A percentile compares a stretch with the other conserved stretches of the same genome.
Evolutionary conservation across 2,888 invertebrate genomes (phyloP).

Genomic region (Alviniconcha strummeri): DNA sequence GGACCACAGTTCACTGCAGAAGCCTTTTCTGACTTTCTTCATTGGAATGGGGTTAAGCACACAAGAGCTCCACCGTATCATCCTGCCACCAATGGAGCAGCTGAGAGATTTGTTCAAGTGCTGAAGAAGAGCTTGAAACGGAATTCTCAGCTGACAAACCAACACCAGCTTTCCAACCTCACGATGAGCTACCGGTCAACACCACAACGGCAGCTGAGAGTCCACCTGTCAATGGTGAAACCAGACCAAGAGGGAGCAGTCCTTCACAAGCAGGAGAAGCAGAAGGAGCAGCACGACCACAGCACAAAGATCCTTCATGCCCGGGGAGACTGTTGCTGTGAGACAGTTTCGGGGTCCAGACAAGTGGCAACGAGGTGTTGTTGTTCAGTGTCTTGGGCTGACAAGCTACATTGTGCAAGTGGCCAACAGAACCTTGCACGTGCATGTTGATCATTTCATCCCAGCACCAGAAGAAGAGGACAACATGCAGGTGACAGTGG

Average conservation of each 20-base stretch:
- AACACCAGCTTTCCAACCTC: conserved; percentile 9
- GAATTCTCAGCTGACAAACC: background rate
- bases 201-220: background rate
- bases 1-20: conserved; percentile 37
- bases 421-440: no score
- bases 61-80: conserved; percentile 44
- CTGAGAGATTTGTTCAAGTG: conserved; percentile 45
- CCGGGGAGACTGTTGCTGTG: no score
- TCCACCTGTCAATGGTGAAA: background rate
- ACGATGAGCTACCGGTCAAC: background rate
- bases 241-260: background rate
- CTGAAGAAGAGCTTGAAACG: conserved; percentile 40
- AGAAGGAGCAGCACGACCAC: no score
- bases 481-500: no score
- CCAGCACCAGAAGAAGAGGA: no score
- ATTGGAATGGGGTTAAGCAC: conserved; percentile 41
- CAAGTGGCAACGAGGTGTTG: no score
- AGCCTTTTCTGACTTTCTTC: conserved; percentile 42
- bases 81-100: conserved; percentile 42
- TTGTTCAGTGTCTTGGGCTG: no score
- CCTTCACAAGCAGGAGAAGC: no score
- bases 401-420: no score
- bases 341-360: no score
- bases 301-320: no score
- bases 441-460: no score